phyloP scores from a whole-genome alignment of 2,888 invertebrate species.

The Oscheius sp. region DNA sequence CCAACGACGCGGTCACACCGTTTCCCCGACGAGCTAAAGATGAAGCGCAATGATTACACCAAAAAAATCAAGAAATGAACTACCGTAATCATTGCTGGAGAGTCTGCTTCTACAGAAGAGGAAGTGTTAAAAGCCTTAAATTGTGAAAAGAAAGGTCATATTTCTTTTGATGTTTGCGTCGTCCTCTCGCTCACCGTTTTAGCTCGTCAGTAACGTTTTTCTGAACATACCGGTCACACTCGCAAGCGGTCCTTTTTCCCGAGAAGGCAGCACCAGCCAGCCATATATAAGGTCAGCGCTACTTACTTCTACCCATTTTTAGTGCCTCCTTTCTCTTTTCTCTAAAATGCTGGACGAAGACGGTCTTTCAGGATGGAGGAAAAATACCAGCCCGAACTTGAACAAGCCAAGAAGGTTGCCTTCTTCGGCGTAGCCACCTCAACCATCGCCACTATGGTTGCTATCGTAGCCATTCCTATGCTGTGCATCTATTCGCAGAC shows the following conservation, averaged over 20 bases:
- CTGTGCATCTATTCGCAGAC: constrained; percentile 7
- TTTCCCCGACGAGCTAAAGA: no score
- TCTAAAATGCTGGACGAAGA: no score
- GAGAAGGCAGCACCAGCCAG: not conserved
- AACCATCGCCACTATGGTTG: not conserved
- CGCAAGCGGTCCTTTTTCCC: not conserved
- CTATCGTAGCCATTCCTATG: constrained; percentile 7
- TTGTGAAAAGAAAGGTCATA: no score
- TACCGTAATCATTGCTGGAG: no score
- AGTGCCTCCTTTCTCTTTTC: not conserved
- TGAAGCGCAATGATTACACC: no score
- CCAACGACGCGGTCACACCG: no score
- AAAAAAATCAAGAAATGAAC: no score
- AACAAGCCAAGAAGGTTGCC: constrained; percentile 10
- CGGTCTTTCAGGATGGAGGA: not conserved
- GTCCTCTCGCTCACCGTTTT: no score
- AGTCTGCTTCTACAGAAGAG: no score
- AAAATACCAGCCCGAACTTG: not conserved
- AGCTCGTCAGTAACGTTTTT: no score
- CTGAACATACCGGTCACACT: not conserved
- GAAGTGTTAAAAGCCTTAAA: no score
- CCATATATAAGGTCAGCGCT: not conserved
- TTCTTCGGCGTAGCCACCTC: constrained; percentile 4
- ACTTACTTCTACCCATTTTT: not conserved
- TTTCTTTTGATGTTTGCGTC: no score